Conservation (phyloP, 2,797 vertebrate genomes). For the Cynopterus sphinx region DNA sequence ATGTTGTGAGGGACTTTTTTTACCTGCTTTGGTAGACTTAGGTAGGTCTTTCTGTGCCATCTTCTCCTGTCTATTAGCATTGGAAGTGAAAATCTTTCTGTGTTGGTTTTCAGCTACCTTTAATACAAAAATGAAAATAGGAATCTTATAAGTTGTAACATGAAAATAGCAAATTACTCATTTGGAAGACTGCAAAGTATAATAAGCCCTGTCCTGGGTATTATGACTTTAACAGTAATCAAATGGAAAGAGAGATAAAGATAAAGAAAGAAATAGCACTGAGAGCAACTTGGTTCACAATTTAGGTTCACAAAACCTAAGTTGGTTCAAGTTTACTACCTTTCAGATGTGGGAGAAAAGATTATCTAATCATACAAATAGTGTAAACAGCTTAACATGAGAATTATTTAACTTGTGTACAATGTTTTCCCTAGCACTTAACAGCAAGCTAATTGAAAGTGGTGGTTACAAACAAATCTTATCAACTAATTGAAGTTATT, state of each 20-base stretch:
- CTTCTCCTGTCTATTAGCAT: slow-evolving; percentile 58
- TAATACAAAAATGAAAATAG: slow-evolving; percentile 60
- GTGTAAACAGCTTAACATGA: neutral
- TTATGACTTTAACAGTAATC: neutral
- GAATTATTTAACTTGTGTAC: neutral
- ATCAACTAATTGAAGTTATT: neutral
- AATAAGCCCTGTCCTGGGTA: neutral
- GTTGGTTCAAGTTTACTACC: neutral
- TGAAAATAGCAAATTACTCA: slow-evolving; percentile 26
- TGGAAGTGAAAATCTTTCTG: slow-evolving; percentile 48
- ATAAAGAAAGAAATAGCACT: neutral
- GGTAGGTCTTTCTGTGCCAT: neutral
- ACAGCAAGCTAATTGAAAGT: neutral
- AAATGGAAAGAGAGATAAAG: neutral
- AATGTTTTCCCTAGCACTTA: neutral
- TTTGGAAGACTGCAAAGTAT: neutral
- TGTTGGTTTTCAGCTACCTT: slow-evolving; percentile 68
- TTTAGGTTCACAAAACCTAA: slow-evolving; percentile 45
- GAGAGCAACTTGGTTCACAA: neutral
- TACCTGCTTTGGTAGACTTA: slow-evolving; percentile 78
- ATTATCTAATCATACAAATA: neutral
- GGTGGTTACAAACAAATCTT: neutral
- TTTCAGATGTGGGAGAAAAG: slow-evolving; percentile 43
- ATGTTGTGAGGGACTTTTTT: neutral
- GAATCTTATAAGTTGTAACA: slow-evolving; percentile 23